Percentiles rank a stretch among this genome's conserved stretches.
These are phyloP conservation scores for Acutogordius australiensis DNA, from an alignment of 2,888 invertebrate species.

Conservation along the genomic window DNA sequence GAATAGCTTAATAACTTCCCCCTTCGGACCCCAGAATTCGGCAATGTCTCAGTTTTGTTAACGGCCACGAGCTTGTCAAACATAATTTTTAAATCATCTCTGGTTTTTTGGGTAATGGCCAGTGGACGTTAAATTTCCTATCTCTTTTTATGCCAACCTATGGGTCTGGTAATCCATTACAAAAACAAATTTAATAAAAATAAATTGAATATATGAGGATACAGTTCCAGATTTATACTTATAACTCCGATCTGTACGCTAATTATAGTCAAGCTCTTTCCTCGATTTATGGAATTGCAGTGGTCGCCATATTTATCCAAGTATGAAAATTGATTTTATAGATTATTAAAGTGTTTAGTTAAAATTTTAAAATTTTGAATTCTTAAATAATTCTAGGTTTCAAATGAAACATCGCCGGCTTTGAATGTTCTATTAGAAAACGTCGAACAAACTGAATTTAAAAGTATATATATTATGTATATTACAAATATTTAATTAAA, in stretches of 20 bases:
- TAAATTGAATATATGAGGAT: no score
- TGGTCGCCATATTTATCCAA: constrained; percentile 69
- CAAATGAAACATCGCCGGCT: neutral
- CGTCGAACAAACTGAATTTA: neutral
- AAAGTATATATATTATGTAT: neutral
- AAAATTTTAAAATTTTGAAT: neutral
- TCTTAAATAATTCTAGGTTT: neutral
- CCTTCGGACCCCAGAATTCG: no score
- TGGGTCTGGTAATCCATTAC: no score
- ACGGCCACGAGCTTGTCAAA: no score
- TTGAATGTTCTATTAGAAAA: neutral
- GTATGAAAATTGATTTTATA: constrained; percentile 27
- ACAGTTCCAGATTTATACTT: constrained; percentile 94
- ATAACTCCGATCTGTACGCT: constrained; percentile 79
- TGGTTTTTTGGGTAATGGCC: constrained; percentile 15
- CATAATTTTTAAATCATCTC: no score
- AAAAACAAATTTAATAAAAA: no score
- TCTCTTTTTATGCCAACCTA: no score
- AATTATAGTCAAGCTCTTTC: constrained; percentile 78
- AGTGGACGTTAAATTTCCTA: neutral
- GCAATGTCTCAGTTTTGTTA: no score
- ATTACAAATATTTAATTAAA: neutral
- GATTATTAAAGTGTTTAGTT: neutral
- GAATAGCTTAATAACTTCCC: no score
- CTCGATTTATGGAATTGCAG: constrained; percentile 73